A percentile compares a stretch with the other conserved stretches of the same genome.
These are phyloP conservation scores for Carassius gibelio DNA, from an alignment of 2,113 vertebrate genomes.

Conservation along the genomic window DNA sequence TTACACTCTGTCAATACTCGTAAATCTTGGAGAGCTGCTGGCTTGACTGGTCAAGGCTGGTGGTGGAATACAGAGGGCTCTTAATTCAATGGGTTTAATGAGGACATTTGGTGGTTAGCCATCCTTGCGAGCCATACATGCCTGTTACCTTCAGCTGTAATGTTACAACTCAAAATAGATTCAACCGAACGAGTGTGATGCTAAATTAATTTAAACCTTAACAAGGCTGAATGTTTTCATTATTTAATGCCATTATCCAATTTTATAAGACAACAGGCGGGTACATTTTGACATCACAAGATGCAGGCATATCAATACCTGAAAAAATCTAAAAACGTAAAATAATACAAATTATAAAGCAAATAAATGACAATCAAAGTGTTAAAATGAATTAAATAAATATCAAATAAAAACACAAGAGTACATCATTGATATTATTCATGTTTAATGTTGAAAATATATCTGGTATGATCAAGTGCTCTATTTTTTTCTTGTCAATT, in stretches of 20 bases:
- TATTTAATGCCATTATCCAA: not conserved
- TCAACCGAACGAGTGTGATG: not conserved
- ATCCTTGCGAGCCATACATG: not conserved
- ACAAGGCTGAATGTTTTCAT: not conserved
- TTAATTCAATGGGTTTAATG: slow-evolving; percentile 42
- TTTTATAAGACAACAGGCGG: not conserved
- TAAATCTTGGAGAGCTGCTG: slow-evolving; percentile 51
- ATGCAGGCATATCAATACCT: not conserved
- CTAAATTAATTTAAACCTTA: not conserved
- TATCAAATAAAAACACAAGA: not conserved
- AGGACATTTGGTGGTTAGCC: slow-evolving; percentile 16
- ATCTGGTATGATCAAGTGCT: not conserved
- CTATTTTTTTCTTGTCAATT: slow-evolving; percentile 6
- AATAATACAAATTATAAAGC: not conserved
- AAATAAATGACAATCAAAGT: not conserved
- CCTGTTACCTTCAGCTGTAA: slow-evolving; percentile 12
- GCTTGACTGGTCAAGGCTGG: slow-evolving; percentile 41
- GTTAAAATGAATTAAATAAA: not conserved
- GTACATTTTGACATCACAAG: not conserved
- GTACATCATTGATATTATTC: slow-evolving; percentile 1
- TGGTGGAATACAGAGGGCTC: not conserved
- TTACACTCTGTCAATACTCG: slow-evolving; percentile 61
- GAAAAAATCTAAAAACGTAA: not conserved
- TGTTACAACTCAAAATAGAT: slow-evolving; percentile 4
- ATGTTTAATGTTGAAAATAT: slow-evolving; percentile 14